Evolutionary conservation across 1,140 invertebrate species (phyloP).

Genomic region (Cecropterus lyciades): DNA sequence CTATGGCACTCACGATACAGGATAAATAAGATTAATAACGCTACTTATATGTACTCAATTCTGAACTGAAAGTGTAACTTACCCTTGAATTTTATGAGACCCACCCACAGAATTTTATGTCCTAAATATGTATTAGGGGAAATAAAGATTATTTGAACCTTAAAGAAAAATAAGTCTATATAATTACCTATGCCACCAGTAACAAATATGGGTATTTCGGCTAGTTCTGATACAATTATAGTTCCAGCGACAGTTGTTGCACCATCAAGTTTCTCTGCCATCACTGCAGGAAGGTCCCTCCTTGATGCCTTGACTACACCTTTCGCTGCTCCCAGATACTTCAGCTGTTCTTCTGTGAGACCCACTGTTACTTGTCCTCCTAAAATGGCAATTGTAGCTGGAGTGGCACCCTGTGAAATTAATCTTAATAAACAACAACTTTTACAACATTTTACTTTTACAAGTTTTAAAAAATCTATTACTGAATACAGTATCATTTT

Average conservation of each 20-base stretch:
- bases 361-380: slow-evolving; percentile 94
- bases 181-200: slow-evolving; percentile 90
- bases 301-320: slow-evolving; percentile 91
- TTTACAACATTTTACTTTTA: not conserved
- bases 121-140: too few relatives aligned
- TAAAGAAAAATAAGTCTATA: too few relatives aligned
- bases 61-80: too few relatives aligned
- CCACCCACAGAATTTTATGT: too few relatives aligned
- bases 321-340: slow-evolving; percentile 85
- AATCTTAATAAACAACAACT: slow-evolving; percentile 11
- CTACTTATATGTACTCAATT: too few relatives aligned
- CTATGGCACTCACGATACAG: too few relatives aligned
- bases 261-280: slow-evolving; percentile 91
- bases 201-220: slow-evolving; percentile 96
- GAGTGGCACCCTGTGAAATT: slow-evolving; percentile 90
- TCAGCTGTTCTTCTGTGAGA: slow-evolving; percentile 87
- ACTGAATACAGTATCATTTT: not conserved
- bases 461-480: too few relatives aligned
- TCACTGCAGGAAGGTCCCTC: slow-evolving; percentile 92
- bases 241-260: slow-evolving; percentile 99
- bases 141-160: too few relatives aligned
- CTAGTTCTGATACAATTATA: slow-evolving; percentile 91
- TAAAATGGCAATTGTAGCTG: slow-evolving; percentile 96
- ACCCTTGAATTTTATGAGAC: too few relatives aligned
- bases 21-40: too few relatives aligned